These are phyloP conservation scores for Acanthopleura granulata DNA, from an alignment of 2,888 invertebrate species.

Conservation along the genomic window DNA sequence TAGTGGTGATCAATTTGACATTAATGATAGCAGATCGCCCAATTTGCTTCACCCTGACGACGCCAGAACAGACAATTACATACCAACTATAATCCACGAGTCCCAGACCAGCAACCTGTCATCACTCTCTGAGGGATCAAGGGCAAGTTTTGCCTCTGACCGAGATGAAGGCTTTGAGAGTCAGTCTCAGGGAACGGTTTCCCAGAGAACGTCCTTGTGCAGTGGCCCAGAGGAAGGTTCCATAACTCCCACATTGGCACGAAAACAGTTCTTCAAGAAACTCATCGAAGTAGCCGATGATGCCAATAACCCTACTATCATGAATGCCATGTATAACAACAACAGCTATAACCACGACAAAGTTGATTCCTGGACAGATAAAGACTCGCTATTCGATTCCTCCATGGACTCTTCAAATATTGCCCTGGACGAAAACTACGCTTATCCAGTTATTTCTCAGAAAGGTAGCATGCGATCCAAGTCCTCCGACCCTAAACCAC, in stretches of 20 bases:
- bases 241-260: slow-evolving; percentile 37
- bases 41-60: not conserved
- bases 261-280: slow-evolving; percentile 26
- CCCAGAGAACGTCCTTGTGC: slow-evolving; percentile 65
- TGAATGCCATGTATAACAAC: not conserved
- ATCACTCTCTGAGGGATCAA: slow-evolving; percentile 44
- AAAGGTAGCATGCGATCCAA: not conserved
- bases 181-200: slow-evolving; percentile 58
- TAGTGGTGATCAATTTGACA: not conserved
- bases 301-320: not conserved
- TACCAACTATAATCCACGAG: not conserved
- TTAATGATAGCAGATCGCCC: not conserved
- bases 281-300: not conserved
- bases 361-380: slow-evolving; percentile 57
- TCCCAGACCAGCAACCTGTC: not conserved
- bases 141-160: slow-evolving; percentile 58
- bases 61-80: not conserved
- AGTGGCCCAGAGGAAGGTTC: slow-evolving; percentile 62
- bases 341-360: slow-evolving; percentile 27
- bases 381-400: slow-evolving; percentile 42
- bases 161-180: slow-evolving; percentile 67
- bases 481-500: slow-evolving; percentile 9
- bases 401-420: slow-evolving; percentile 40
- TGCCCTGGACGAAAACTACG: not conserved
- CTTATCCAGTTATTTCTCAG: not conserved